Conservation (phyloP, 64 coral and sea anemone genomes). For the Dendronephthya gigantea region DNA sequence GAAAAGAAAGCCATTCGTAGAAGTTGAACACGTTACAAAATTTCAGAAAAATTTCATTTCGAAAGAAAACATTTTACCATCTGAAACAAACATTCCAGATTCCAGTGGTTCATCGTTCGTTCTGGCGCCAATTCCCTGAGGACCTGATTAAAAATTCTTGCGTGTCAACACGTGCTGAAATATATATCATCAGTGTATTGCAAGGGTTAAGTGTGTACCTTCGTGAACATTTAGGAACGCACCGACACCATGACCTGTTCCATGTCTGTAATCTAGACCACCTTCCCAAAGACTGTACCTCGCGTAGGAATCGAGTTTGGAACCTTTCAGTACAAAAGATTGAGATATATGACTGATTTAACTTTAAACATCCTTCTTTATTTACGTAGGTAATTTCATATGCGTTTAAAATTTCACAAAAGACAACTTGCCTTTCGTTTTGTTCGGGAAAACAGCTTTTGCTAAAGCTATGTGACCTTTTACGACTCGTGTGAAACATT, state of each 20-base stretch:
- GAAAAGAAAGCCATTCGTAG: too few relatives aligned
- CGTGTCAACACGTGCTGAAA: not conserved
- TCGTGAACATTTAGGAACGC: constrained; percentile 93
- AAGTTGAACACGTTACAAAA: too few relatives aligned
- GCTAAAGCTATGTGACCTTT: constrained; percentile 50
- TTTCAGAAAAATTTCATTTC: not conserved
- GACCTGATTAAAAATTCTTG: constrained; percentile 39
- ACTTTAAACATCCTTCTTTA: not conserved
- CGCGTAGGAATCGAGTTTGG: not conserved
- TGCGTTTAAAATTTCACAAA: too few relatives aligned
- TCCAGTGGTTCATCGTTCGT: constrained; percentile 58
- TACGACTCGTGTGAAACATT: constrained; percentile 45
- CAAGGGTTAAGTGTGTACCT: constrained; percentile 36
- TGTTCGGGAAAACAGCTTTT: constrained; percentile 36
- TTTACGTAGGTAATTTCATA: not conserved
- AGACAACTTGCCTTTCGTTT: constrained; percentile 47
- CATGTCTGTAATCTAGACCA: constrained; percentile 80
- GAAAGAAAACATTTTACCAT: constrained; percentile 34
- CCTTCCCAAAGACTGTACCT: constrained; percentile 44
- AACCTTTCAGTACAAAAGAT: constrained; percentile 24
- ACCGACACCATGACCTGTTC: constrained; percentile 86
- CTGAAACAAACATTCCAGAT: constrained; percentile 69
- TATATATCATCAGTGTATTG: too few relatives aligned
- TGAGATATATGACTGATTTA: not conserved
- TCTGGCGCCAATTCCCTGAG: constrained; percentile 54